phyloP scores from a whole-genome alignment of 2,888 invertebrate genomes.

The Drosophila kanekoi region DNA sequence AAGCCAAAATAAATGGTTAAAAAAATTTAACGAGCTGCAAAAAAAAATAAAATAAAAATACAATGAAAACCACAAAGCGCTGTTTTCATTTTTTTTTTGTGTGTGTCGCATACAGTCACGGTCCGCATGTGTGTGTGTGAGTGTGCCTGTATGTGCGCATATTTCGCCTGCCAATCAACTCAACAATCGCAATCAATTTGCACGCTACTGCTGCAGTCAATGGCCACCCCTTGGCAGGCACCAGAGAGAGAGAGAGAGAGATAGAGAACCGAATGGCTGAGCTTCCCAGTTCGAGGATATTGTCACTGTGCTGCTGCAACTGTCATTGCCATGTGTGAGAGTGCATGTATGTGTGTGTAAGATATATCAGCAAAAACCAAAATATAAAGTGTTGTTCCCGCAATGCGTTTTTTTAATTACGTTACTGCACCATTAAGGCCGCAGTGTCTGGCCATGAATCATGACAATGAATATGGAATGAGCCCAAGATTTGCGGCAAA shows the following conservation, averaged over 20 bases:
- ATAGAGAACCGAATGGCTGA: slow-evolving; percentile 7
- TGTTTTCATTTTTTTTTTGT: slow-evolving; percentile 57
- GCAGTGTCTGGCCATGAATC: slow-evolving; percentile 66
- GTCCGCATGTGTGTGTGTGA: slow-evolving; percentile 7
- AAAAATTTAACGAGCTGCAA: slow-evolving; percentile 31
- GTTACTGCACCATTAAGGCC: slow-evolving; percentile 77
- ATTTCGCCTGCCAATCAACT: slow-evolving; percentile 81
- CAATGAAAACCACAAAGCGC: slow-evolving; percentile 73
- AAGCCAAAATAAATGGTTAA: slow-evolving; percentile 45
- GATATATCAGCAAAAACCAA: slow-evolving; percentile 59
- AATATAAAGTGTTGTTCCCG: slow-evolving; percentile 58
- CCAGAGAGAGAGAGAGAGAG: neutral
- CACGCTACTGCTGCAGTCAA: slow-evolving; percentile 55
- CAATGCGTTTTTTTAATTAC: slow-evolving; percentile 79
- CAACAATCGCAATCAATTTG: slow-evolving; percentile 82
- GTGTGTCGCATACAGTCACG: slow-evolving; percentile 64
- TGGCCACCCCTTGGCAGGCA: slow-evolving; percentile 20
- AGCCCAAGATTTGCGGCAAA: slow-evolving; percentile 50
- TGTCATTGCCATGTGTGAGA: slow-evolving; percentile 61
- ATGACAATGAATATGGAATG: slow-evolving; percentile 65
- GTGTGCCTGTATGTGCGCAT: slow-evolving; percentile 33
- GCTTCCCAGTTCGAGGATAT: slow-evolving; percentile 49
- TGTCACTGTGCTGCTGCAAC: slow-evolving; percentile 64
- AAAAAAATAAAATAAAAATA: slow-evolving; percentile 35
- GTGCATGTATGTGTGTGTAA: slow-evolving; percentile 13